phyloP scores from a whole-genome alignment of 1,140 invertebrate genomes.

The Dreissena rostriformis region DNA sequence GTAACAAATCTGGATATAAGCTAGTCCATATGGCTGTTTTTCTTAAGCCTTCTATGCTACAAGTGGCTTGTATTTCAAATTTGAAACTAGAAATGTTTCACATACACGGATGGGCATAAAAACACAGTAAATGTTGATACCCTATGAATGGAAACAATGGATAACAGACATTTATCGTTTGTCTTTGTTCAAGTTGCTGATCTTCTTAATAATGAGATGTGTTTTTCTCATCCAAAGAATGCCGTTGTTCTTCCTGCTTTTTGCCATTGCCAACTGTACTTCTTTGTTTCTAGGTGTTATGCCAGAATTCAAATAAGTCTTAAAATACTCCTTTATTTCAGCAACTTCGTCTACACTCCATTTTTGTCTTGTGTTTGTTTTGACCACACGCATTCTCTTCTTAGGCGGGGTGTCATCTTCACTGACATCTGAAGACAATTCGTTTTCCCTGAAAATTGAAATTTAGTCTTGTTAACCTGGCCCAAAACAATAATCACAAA shows the following conservation, averaged over 20 bases:
- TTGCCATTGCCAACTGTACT: neutral
- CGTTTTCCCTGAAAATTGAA: neutral
- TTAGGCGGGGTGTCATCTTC: neutral
- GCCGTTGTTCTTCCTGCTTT: neutral
- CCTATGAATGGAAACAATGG: neutral
- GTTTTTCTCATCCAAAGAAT: conserved; percentile 2
- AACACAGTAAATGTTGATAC: neutral
- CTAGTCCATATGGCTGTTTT: neutral
- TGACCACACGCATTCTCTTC: neutral
- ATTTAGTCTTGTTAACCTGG: too few relatives aligned
- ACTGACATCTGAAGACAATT: neutral
- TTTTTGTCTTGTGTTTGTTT: neutral
- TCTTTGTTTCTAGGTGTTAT: neutral
- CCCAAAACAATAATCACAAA: too few relatives aligned
- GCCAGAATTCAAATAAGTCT: neutral
- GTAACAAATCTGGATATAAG: conserved; percentile 1
- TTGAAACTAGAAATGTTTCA: too few relatives aligned
- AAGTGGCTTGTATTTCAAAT: neutral
- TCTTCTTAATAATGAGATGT: conserved; percentile 1
- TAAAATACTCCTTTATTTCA: conserved; percentile 1
- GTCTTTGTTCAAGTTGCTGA: conserved; percentile 10
- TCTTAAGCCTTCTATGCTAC: neutral
- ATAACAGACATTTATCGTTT: conserved; percentile 3
- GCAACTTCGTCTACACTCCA: conserved; percentile 3
- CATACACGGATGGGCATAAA: too few relatives aligned